A percentile compares a stretch with the other conserved stretches of the same genome.
These are phyloP conservation scores for Pomacea canaliculata DNA, from an alignment of 2,888 invertebrate species.

Conservation along the genomic window DNA sequence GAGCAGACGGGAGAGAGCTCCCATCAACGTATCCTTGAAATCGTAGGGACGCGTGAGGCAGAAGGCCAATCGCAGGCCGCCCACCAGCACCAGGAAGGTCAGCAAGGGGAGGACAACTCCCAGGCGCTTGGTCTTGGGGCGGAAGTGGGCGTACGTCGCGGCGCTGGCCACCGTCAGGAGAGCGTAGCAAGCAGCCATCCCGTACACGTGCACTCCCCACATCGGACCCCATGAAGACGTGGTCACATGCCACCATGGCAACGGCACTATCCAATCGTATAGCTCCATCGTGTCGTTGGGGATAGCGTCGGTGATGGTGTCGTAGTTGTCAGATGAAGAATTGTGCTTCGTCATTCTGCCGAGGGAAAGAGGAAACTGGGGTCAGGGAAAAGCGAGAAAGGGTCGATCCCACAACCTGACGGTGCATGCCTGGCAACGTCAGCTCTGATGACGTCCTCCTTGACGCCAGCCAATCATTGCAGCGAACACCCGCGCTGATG, in stretches of 20 bases:
- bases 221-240: conserved; percentile 70
- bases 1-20: conserved; percentile 72
- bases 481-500: too few species aligned
- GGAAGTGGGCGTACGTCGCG: conserved; percentile 74
- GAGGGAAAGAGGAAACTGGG: too few species aligned
- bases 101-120: conserved; percentile 75
- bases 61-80: conserved; percentile 72
- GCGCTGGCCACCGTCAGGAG: conserved; percentile 74
- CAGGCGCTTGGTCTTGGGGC: conserved; percentile 69
- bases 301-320: too few species aligned
- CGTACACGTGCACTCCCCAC: conserved; percentile 74
- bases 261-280: conserved; percentile 65
- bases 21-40: conserved; percentile 72
- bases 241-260: conserved; percentile 67
- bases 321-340: too few species aligned
- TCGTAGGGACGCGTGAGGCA: conserved; percentile 76
- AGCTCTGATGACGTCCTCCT: too few species aligned
- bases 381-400: too few species aligned
- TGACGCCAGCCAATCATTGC: too few species aligned
- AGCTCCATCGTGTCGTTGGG: conserved; percentile 28
- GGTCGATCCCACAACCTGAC: too few species aligned
- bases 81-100: conserved; percentile 73
- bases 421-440: too few species aligned
- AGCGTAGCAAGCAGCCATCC: conserved; percentile 74
- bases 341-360: too few species aligned